Base-by-base conservation (phyloP, 2,113 vertebrate species). In the Xerus inauris region DNA sequence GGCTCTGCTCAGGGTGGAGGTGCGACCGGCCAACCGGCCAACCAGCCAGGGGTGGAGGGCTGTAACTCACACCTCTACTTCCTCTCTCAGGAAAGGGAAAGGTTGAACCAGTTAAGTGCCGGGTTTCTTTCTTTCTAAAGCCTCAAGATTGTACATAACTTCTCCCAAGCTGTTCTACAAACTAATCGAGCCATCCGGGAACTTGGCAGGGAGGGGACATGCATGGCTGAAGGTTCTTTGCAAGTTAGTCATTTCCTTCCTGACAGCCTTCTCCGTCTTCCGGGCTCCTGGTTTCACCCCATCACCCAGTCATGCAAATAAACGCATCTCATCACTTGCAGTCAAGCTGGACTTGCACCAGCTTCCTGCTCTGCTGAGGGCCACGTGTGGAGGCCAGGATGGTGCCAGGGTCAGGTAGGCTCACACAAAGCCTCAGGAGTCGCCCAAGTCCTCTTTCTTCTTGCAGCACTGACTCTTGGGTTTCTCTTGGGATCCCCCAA, bases 241-340 rank as follows among this genome's bases (percentile, higher is more conserved):
- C 32, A 2, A 11, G 38, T 79, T 42, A 79, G 95, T 93, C 79
- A 83, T 32, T 93, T 95, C 96, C 89, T 96, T 93, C 96, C 89
- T 30, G 82, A 45, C 47, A n/a, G 62, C 72, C 51, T 75, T 67
- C 64, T 32, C 26, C 38, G 35, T 38, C 17, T 6, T 81, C 76
- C 4, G 54, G 42, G 75, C 59, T 84, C 77, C 87, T 64, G 7
- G 0, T 64, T 69, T 22, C 1, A 45, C 26, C 77, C 40, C 9
- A 17, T 79, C 89, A 35, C 67, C 54, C 20, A 30, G 51, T 54
- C 91, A 75, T 82, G 89, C 91, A 85, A 94, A 93, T 49, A 38
- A 51, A 67, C 0, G 24, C 47, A 2, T 67, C 82, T 62, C 82
- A 13, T 10, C 49, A 1, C 83, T 40, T 4, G 0, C 2, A 91